Base-by-base conservation (phyloP, 2,113 vertebrate species). In the Platysteira castanea region DNA sequence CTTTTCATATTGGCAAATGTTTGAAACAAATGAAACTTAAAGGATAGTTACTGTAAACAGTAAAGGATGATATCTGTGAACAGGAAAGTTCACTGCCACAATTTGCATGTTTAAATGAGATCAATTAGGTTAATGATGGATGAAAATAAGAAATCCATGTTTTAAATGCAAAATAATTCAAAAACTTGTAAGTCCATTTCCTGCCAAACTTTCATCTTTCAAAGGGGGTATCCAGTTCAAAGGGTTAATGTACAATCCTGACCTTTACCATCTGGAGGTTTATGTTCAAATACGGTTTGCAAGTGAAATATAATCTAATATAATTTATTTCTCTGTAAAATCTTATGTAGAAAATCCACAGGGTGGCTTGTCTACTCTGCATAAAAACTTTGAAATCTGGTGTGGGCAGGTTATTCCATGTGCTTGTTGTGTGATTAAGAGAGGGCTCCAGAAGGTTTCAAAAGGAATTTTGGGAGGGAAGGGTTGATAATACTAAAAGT, bases 111-210 rank as follows among this genome's bases (percentile, higher is more conserved):
- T 96, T 94, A 97, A 97, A 97, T 97, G 87, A 97, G 89, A 95
- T 97, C 94, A 97, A 96, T 96, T 97, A 97, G 91, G 95, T 97
- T 97, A 98, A 97, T 97, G 95, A 96, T 92, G 68, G 94, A 95
- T 97, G 80, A 95, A 98, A 97, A 97, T 93, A 96, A 94, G 93
- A 98, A 97, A 97, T 93, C 23, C 65, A 95, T 79, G 3, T 93
- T 97, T 96, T 94, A 97, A 90, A 96, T 97, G 96, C 70, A 97
- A 98, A 97, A 95, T 96, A 96, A 96, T 91, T 93, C 54, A 91
- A 95, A 96, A 97, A 87, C 27, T 90, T 93, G 31, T 95, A 85
- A 86, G 89, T 95, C 95, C 83, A 86, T 95, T 97, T 96, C 52
- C 92, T 97, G 78, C 52, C 79, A 95, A 98, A 97, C 94, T 97